Conservation (phyloP, 2,113 vertebrate species). For the Piprites chloris region DNA sequence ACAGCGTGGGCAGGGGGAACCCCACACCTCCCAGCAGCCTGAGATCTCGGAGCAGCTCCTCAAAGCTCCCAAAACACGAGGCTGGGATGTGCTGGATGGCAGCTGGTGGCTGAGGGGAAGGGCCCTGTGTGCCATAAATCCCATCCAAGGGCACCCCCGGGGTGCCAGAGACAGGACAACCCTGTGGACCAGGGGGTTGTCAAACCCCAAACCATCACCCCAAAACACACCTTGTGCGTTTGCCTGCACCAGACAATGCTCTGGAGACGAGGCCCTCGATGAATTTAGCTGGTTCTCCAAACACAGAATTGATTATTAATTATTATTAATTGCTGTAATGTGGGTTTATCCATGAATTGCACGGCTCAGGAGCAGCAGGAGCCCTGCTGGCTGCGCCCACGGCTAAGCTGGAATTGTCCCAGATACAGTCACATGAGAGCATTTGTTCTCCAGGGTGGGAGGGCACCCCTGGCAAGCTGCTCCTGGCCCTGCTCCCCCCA, state of each 20-base stretch:
- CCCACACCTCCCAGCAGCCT: not conserved
- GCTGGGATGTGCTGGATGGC: not conserved
- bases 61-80: not conserved
- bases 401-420: constrained; percentile 53
- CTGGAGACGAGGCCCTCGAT: not conserved
- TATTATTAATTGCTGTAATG: constrained; percentile 13
- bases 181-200: fast-evolving
- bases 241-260: not conserved
- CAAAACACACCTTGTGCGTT: fast-evolving
- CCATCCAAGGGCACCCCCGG: not conserved
- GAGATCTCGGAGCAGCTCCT: not conserved
- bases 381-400: not conserved
- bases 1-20: not conserved
- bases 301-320: not conserved
- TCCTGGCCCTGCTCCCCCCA: not conserved
- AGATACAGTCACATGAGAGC: constrained; percentile 35
- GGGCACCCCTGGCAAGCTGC: not conserved
- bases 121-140: not conserved
- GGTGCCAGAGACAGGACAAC: fast-evolving
- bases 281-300: not conserved
- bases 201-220: not conserved
- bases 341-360: not conserved
- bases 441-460: not conserved
- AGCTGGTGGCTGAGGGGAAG: not conserved
- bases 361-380: not conserved